Evolutionary conservation across 1,140 invertebrate genomes (phyloP), one percentile per base, ranked within the genome.

Genomic region (Aricia agestis): DNA sequence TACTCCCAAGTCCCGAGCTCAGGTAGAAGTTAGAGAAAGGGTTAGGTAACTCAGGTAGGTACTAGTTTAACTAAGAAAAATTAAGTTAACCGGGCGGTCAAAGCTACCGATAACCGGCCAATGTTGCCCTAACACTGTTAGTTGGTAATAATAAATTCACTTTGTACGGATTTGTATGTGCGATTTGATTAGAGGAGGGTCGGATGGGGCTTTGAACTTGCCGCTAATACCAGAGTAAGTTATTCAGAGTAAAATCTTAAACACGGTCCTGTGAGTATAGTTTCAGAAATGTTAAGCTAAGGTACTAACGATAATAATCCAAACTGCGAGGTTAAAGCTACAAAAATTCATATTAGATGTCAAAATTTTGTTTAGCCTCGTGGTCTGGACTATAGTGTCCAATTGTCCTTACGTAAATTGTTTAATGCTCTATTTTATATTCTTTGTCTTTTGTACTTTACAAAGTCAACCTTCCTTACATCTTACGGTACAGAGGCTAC

Each of bases 1-100:
- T 7, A 45, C 66, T 67, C 18, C 17, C 4, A 41, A 68, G 67
- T 52, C 42, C 41, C 19, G 18, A 57, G 41, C 41, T n/a, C 67
- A 68, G 67, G 67, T 68, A 57, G 10, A 68, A 68, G 42, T 68
- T 57, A 52, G 10, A 25, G 59, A 25, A 63, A 63, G 59, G 59
- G 18, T 63, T 63, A 31, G 25, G 59, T 19, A 63, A 63, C 59
- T 63, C 19, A 25, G 59, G 18, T 63, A 25, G 59, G 18, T 63
- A 19, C 59, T 25, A 63, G 59, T 63, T 25, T 19, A 19, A 63
- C 18, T 63, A 63, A 63, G 19, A 63, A 63, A 63, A 63, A 63
- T 63, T 63, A 31, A 63, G 18, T 63, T 63, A 63, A 63, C 59
- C 18, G 59, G 11, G 7, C 59, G 59, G 59, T 63, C 59, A 63